These are phyloP conservation scores for Macrotrachela quadricornifera DNA, from an alignment of 1,140 invertebrate genomes.

Conservation along the genomic window DNA sequence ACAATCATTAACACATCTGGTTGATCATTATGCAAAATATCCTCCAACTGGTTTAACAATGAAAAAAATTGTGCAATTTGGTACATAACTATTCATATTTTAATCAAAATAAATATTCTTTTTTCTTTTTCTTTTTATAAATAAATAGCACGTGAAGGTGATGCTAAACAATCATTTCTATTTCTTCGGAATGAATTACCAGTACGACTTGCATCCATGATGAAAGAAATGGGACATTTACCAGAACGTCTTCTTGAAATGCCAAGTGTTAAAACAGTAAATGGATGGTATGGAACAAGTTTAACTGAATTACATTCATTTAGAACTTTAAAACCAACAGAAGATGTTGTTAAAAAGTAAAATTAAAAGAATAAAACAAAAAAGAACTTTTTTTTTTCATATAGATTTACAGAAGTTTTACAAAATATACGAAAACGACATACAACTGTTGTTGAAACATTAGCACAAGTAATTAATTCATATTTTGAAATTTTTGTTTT, in stretches of 20 bases:
- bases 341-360: slow-evolving; percentile 39
- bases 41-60: slow-evolving; percentile 5
- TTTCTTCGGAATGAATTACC: slow-evolving; percentile 83
- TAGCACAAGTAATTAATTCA: slow-evolving; percentile 49
- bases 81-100: neutral
- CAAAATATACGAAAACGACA: slow-evolving; percentile 80
- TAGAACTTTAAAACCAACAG: slow-evolving; percentile 50
- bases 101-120: too few species aligned
- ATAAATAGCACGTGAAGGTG: too few species aligned
- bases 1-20: slow-evolving; percentile 64
- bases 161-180: slow-evolving; percentile 41
- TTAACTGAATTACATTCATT: slow-evolving; percentile 79
- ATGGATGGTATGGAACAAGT: slow-evolving; percentile 43
- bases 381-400: neutral
- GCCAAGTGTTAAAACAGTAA: neutral
- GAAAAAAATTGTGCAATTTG: slow-evolving; percentile 4
- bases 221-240: slow-evolving; percentile 83
- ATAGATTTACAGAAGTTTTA: slow-evolving; percentile 63
- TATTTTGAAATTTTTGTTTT: slow-evolving; percentile 7
- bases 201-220: slow-evolving; percentile 81
- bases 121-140: too few species aligned
- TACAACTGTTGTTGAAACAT: slow-evolving; percentile 84
- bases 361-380: slow-evolving; percentile 31
- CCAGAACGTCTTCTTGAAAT: slow-evolving; percentile 49
- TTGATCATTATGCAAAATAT: slow-evolving; percentile 1